Conservation (phyloP, 2,797 vertebrate genomes). For the Phylloscopus collybita region DNA sequence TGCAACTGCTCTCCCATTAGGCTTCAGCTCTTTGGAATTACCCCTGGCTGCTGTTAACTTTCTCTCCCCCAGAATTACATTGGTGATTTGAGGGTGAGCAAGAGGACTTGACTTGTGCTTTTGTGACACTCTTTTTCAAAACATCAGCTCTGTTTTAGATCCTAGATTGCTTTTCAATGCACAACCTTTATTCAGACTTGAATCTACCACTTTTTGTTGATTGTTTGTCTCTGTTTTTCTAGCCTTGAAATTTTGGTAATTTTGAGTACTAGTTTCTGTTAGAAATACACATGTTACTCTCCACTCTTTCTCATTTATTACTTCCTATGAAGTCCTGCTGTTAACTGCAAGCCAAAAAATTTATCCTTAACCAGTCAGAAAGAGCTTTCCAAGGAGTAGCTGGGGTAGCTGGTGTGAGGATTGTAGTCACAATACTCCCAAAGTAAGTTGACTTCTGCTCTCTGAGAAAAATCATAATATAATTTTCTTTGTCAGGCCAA, state of each 20-base stretch:
- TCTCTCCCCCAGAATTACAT: not conserved
- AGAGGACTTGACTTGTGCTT: not conserved
- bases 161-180: not conserved
- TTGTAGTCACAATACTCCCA: not conserved
- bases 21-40: not conserved
- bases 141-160: not conserved
- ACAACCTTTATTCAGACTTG: not conserved
- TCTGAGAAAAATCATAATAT: not conserved
- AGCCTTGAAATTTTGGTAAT: not conserved
- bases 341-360: not conserved
- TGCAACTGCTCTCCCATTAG: not conserved
- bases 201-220: not conserved
- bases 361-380: not conserved
- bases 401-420: not conserved
- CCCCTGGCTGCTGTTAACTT: not conserved
- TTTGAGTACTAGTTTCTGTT: not conserved
- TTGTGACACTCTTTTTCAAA: not conserved
- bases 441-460: not conserved
- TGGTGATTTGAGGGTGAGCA: not conserved
- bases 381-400: not conserved
- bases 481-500: not conserved
- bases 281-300: not conserved
- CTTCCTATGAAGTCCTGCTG: not conserved
- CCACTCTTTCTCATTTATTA: not conserved
- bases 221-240: not conserved